Base-by-base conservation (phyloP, 2,113 vertebrate species). In the Carassius auratus region DNA sequence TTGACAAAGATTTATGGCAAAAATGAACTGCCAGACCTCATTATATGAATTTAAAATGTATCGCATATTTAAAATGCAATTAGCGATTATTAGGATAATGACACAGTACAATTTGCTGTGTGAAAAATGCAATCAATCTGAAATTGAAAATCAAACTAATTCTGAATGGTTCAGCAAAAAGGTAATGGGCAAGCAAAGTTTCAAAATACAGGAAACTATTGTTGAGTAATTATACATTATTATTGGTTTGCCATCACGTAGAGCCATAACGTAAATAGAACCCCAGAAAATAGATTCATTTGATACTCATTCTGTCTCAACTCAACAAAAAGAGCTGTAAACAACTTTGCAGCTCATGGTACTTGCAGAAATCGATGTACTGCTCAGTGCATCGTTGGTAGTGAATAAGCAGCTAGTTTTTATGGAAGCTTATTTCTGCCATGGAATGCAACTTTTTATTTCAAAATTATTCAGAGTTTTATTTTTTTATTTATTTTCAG, bases 61-160 rank as follows among this genome's bases (percentile, higher is more conserved):
- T 94, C 92, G 92, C 90, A 89, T 94, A 92, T 92, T 95, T 92
- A 94, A 94, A 94, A 94, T 91, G 92, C 92, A 94, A 94, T 95
- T 94, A 94, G 87, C 89, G 86, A 91, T 93, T 92, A 93, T 93
- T 92, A 93, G 89, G 89, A 89, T 93, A 94, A 94, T 92, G 89
- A 86, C 77, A 86, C 89, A 91, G 91, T 91, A 90, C 89, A 89
- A 93, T 92, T 89, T 90, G 84, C 71, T 86, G 87, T 85, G 68
- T 85, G 76, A 81, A 69, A 84, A 87, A 77, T 86, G 61, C 78
- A 89, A 91, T 93, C 68, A 88, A 80, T 90, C 77, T 84, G 77
- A 91, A 85, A 89, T 88, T 87, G 75, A 89, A 88, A 93, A 90
- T 92, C 84, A 90, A 91, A 92, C 13, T 73, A 83, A 81, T 86